These are phyloP conservation scores for Spialia ferax DNA, from an alignment of 2,888 invertebrate species.

Conservation along the genomic window DNA sequence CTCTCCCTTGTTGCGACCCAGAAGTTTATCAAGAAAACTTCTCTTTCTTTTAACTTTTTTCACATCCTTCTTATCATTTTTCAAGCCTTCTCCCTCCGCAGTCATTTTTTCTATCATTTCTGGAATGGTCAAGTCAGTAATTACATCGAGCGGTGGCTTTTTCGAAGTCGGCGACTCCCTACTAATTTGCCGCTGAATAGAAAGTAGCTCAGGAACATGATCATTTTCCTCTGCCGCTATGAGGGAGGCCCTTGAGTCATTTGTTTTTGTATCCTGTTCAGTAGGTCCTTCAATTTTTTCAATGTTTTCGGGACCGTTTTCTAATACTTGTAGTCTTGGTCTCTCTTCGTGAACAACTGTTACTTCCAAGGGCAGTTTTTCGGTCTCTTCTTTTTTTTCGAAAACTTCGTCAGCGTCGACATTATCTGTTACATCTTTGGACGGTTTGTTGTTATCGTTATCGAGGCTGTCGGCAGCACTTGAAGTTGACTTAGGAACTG, in stretches of 20 bases:
- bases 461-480: conserved; percentile 66
- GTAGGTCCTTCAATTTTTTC: conserved; percentile 45
- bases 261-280: conserved; percentile 52
- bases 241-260: conserved; percentile 65
- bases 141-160: conserved; percentile 58
- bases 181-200: conserved; percentile 66
- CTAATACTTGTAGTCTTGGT: conserved; percentile 54
- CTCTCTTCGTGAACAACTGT: conserved; percentile 51
- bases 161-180: conserved; percentile 60
- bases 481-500: conserved; percentile 75
- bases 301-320: conserved; percentile 62
- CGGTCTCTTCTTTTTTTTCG: conserved; percentile 58
- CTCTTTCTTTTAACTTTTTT: conserved; percentile 81
- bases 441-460: conserved; percentile 60
- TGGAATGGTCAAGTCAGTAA: conserved; percentile 75
- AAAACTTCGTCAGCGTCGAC: conserved; percentile 73
- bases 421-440: conserved; percentile 55
- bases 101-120: conserved; percentile 76
- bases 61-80: conserved; percentile 61
- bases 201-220: conserved; percentile 70
- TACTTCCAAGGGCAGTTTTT: conserved; percentile 43
- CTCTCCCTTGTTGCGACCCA: conserved; percentile 74
- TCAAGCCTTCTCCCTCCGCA: conserved; percentile 68
- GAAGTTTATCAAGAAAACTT: conserved; percentile 79
- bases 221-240: conserved; percentile 75